Evolutionary conservation across 2,797 vertebrate genomes (phyloP), one percentile per base, ranked within the genome.

Genomic region (Chelmon rostratus): DNA sequence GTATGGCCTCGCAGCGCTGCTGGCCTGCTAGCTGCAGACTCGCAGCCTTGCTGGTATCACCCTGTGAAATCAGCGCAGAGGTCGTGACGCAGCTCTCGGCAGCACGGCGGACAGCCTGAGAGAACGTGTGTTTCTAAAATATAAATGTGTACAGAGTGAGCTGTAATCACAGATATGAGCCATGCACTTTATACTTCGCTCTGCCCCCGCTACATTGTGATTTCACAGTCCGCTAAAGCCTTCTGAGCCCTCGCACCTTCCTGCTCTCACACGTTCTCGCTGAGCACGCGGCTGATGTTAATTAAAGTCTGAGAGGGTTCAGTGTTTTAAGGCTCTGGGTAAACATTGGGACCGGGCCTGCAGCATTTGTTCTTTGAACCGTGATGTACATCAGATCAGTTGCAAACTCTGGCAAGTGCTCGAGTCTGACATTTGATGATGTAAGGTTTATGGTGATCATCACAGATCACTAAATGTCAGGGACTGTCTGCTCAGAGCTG

Each of bases 381-480:
- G 9, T 53, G 78, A 76, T 66, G 77, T 62, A 49, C 76, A 64
- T 76, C 65, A 31, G 88, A 86, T 83, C 84, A 62, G 59, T 73
- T 61, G 50, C 76, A 84, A 80, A 86, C 86, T 86, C 76, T 66
- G 77, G 72, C 78, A 54, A 74, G 72, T 47, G 25, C 85, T 84
- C 70, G 40, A 78, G 73, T 71, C 65, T 86, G 88, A 82, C 86
- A 87, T 90, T 88, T 84, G 84, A 75, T 86, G 87, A 83, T 90
- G 87, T 89, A 78, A 80, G 79, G 87, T 89, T 88, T 79, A 78
- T 76, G 85, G 83, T 82, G 85, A 89, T 92, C 78, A 90, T 87
- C 58, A 66, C 88, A 86, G 86, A 91, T 90, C 81, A 85, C 76
- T 89, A 88, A 91, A 89, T 89, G 88, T 89, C 88, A 90, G 80